Evolutionary conservation across 2,888 invertebrate species (phyloP).

Genomic region (Belgica antarctica): DNA sequence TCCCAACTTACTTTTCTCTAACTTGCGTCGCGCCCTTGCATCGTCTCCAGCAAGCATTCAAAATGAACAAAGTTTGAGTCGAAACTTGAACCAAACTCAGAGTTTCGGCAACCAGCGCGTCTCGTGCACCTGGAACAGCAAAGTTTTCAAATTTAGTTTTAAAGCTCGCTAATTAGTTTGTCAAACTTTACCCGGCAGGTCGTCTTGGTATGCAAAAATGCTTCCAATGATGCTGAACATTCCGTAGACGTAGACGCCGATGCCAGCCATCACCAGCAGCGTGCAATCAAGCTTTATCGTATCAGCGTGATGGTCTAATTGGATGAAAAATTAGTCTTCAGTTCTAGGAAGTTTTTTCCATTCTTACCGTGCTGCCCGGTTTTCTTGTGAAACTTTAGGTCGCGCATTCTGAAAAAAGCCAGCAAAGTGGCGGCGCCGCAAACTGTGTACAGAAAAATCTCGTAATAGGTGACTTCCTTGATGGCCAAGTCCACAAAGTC

Average conservation of each 20-base stretch:
- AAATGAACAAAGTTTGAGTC: slow-evolving; percentile 74
- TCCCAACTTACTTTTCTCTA: slow-evolving; percentile 29
- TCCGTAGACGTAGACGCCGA: slow-evolving; percentile 83
- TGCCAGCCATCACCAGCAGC: slow-evolving; percentile 79
- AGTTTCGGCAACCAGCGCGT: slow-evolving; percentile 69
- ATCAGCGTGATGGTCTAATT: slow-evolving; percentile 47
- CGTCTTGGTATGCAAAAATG: slow-evolving; percentile 53
- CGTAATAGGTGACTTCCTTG: slow-evolving; percentile 73
- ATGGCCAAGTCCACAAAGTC: slow-evolving; percentile 65
- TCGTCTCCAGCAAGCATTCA: slow-evolving; percentile 71
- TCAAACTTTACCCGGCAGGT: slow-evolving; percentile 47
- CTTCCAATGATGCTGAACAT: slow-evolving; percentile 78
- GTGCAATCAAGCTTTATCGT: slow-evolving; percentile 68
- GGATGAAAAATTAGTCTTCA: neutral
- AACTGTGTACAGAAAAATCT: slow-evolving; percentile 68
- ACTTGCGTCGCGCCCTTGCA: slow-evolving; percentile 59
- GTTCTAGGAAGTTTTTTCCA: neutral
- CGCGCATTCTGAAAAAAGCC: slow-evolving; percentile 68
- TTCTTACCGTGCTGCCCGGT: no score
- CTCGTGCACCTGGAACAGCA: slow-evolving; percentile 56
- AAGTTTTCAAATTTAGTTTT: no score
- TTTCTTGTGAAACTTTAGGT: slow-evolving; percentile 59
- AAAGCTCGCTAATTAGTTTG: neutral
- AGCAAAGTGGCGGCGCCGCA: slow-evolving; percentile 64
- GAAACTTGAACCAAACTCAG: slow-evolving; percentile 75